Evolutionary conservation across 2,797 vertebrate species (phyloP), one percentile per base, ranked within the genome.

Genomic region (Garrulus glandarius): DNA sequence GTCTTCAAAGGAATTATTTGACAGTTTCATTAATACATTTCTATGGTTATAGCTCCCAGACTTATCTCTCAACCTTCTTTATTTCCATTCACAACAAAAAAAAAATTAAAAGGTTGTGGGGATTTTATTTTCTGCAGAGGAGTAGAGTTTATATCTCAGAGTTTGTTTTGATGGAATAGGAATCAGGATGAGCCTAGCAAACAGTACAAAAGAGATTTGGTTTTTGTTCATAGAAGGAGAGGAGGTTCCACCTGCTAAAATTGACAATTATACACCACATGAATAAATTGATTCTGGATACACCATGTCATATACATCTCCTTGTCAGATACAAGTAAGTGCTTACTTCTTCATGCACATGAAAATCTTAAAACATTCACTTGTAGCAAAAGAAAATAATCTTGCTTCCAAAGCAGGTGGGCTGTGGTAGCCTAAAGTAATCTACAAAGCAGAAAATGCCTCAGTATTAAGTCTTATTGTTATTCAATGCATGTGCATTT

Each of bases 1-100:
- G 74, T 93, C 91, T 97, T 96, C 94, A 96, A 97, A 96, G 94
- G 81, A 96, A 90, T 79, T 89, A 96, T 79, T 95, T 96, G 95
- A 95, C 61, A 84, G 44, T 96, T 97, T 97, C 89, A 79, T 95
- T 98, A 94, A 89, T 89, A 83, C 83, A 89, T 94, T 97, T 90
- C 86, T 94, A 77, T 89, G 93, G 96, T 96, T 95, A 94, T 57
- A 96, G 80, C 50, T 68, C 72, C 75, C 43, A 95, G 82, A 92
- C n/a, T 85, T 97, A 70, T 92, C 76, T 97, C 87, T 96, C 74
- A 96, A 84, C 46, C 65, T 88, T 94, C 70, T 93, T 96, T 96
- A 86, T 93, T 94, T 94, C 60, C 71, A 87, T 96, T 97, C 76
- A 95, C 39, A 91, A 87, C 93, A 87, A 68, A 95, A 59, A 47